Base-by-base conservation (phyloP, 2,888 invertebrate genomes). In the Seira musarum region DNA sequence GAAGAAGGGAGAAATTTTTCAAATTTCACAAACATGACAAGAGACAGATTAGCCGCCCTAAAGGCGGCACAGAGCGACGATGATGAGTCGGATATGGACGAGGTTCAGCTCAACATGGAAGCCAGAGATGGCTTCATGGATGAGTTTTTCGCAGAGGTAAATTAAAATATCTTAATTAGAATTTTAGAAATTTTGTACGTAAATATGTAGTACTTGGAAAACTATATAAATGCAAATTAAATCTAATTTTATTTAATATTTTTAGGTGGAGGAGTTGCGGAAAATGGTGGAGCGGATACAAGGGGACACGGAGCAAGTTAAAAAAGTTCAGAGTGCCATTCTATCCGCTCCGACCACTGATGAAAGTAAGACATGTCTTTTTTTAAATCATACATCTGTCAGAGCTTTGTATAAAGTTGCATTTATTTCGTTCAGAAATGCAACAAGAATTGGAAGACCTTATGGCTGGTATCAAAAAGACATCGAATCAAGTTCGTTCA, bases 401-500 rank as follows among this genome's bases (percentile, higher is more conserved):
- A n/a, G n/a, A n/a, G n/a, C n/a, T n/a, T n/a, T 70, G 25, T 17
- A 8, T 15, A 63, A 46, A 21, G 21, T 64, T 65, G 10, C 30
- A 46, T 66, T 30, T 71, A 35, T 53, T 71, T 10, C 61, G 17
- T 25, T 17, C 93, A 98, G 98, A 98, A 92, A 97, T 97, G 90
- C 99, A 99, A 92, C 98, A 98, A 91, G 99, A 99, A 91, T 91
- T 99, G 90, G 99, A 99, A 92, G 99, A 99, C 92, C 93, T 99
- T 89, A 99, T 99, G 99, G 97, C 98, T 89, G 98, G 98, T 90
- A 98, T 99, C 89, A 99, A 99, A 93, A 98, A 98, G 93, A 98
- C 97, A 90, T 99, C 99, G 91, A 99, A 99, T 92, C 98, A 98
- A 94, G 99, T 99, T 89, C 94, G 98, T 91, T 96, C 71, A 60